phyloP scores from a whole-genome alignment of 2,113 vertebrate species.

The Perca fluviatilis region DNA sequence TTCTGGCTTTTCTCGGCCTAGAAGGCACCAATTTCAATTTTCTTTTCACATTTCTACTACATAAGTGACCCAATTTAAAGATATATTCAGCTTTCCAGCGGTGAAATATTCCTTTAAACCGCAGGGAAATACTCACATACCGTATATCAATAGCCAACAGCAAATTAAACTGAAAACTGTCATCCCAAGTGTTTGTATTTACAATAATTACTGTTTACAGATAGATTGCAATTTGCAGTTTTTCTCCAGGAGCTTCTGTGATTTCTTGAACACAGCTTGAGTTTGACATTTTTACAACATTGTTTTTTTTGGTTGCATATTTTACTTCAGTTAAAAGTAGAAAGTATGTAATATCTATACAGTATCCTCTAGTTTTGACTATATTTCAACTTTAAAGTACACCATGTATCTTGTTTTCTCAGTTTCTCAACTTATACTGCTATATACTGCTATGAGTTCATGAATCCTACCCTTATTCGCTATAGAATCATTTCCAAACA shows the following conservation, averaged over 20 bases:
- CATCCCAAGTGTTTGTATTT: constrained; percentile 19
- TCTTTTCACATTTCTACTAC: too few species aligned
- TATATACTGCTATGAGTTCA: constrained; percentile 32
- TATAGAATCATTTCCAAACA: constrained; percentile 14
- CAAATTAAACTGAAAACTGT: constrained; percentile 15
- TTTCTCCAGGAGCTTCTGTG: constrained; percentile 22
- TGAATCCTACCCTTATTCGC: neutral
- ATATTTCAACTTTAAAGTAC: neutral
- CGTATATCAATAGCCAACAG: neutral
- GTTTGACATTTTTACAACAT: constrained; percentile 31
- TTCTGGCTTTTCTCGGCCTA: too few species aligned
- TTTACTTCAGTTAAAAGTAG: neutral
- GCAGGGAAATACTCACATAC: too few species aligned
- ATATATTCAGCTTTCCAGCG: too few species aligned
- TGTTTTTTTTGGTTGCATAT: neutral
- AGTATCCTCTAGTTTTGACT: neutral
- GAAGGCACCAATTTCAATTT: too few species aligned
- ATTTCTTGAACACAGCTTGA: constrained; percentile 32
- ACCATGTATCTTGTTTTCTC: neutral
- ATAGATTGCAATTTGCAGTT: constrained; percentile 8
- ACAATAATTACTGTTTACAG: constrained; percentile 20
- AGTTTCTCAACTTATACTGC: constrained; percentile 16
- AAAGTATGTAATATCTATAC: neutral
- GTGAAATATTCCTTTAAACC: too few species aligned
- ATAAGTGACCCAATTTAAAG: too few species aligned